phyloP scores from a whole-genome alignment of 2,888 invertebrate species.

The Galeruca laticollis region DNA sequence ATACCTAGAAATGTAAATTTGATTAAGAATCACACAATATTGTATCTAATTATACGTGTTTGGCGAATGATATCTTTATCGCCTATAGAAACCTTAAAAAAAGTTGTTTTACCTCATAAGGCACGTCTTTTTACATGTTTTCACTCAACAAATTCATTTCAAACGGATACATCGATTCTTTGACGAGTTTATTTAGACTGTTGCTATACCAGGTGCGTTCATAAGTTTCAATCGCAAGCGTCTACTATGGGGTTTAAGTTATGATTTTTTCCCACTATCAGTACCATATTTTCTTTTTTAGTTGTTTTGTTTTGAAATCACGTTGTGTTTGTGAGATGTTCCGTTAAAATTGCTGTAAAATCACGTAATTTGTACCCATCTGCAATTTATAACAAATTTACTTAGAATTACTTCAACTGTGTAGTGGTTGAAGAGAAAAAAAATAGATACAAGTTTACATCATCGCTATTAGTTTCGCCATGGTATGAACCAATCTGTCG shows the following conservation, averaged over 20 bases:
- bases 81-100: not conserved
- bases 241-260: too few relatives aligned
- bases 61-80: not conserved
- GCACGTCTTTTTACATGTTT: constrained; percentile 1
- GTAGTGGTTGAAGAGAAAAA: not conserved
- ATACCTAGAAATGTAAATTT: not conserved
- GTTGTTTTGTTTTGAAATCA: not conserved
- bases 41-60: not conserved
- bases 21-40: too few relatives aligned
- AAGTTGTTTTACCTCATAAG: not conserved
- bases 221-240: not conserved
- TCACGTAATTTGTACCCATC: not conserved
- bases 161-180: not conserved
- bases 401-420: not conserved
- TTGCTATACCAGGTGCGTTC: not conserved
- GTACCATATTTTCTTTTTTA: too few relatives aligned
- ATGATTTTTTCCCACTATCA: too few relatives aligned
- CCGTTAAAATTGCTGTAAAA: not conserved
- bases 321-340: not conserved
- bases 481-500: constrained; percentile 15
- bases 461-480: constrained; percentile 16
- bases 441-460: not conserved
- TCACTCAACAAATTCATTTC: not conserved
- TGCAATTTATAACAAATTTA: not conserved
- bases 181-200: not conserved